These are phyloP conservation scores for Horisme vitalbata DNA, from an alignment of 2,888 invertebrate genomes.

Conservation along the genomic window DNA sequence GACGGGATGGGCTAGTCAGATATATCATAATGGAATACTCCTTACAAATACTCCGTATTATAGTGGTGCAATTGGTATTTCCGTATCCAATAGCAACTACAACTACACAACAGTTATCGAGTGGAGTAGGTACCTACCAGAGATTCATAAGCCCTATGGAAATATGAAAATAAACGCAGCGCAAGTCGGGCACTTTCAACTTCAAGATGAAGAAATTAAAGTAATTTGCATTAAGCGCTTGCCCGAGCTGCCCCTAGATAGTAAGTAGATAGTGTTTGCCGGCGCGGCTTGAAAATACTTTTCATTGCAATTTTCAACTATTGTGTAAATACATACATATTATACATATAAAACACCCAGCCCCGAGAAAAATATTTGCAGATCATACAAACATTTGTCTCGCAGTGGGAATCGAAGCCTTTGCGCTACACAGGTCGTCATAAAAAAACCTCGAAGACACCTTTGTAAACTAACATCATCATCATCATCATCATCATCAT, in stretches of 20 bases:
- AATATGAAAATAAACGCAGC: slow-evolving; percentile 24
- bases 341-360: too few species aligned
- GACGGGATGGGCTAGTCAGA: too few species aligned
- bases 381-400: too few species aligned
- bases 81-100: slow-evolving; percentile 33
- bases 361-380: too few species aligned
- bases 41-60: background rate
- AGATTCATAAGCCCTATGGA: slow-evolving; percentile 22
- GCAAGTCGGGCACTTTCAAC: slow-evolving; percentile 9
- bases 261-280: slow-evolving; percentile 5
- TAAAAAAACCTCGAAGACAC: too few species aligned
- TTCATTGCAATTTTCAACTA: slow-evolving; percentile 10
- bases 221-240: slow-evolving; percentile 20
- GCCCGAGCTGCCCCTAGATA: slow-evolving; percentile 1
- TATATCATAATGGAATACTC: background rate
- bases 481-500: too few species aligned
- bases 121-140: slow-evolving; percentile 6
- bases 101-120: slow-evolving; percentile 25
- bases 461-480: too few species aligned
- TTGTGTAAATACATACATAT: too few species aligned
- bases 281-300: slow-evolving; percentile 1
- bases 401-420: too few species aligned
- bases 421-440: too few species aligned
- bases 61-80: slow-evolving; percentile 28
- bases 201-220: slow-evolving; percentile 18